phyloP scores from a whole-genome alignment of 2,797 vertebrate genomes.

The Crenichthys baileyi region DNA sequence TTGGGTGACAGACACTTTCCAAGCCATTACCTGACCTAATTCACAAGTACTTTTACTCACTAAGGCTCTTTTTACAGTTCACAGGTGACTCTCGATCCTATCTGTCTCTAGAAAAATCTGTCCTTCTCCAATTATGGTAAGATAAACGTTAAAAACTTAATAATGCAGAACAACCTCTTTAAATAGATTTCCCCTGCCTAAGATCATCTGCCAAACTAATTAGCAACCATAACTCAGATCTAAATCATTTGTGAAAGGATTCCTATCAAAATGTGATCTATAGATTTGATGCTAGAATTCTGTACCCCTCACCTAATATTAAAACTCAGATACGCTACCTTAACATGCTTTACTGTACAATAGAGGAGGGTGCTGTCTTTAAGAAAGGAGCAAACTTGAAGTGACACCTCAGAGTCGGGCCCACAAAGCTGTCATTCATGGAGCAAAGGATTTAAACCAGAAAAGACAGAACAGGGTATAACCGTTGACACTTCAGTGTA shows the following conservation, averaged over 20 bases:
- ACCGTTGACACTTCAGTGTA: background rate
- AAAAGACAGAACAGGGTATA: background rate
- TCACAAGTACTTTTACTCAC: background rate
- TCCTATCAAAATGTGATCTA: background rate
- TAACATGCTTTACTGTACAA: conserved; percentile 1
- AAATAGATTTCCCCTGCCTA: conserved; percentile 20
- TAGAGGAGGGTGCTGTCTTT: background rate
- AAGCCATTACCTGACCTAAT: conserved; percentile 1
- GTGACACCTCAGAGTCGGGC: conserved; percentile 3
- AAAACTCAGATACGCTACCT: background rate
- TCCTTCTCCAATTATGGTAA: background rate
- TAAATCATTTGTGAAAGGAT: conserved; percentile 8
- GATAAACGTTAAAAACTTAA: conserved; percentile 18
- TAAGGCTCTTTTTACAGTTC: conserved; percentile 5
- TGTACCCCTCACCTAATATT: background rate
- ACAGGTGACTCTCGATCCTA: background rate
- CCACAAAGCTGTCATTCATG: background rate
- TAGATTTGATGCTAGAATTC: background rate
- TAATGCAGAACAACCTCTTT: conserved; percentile 28
- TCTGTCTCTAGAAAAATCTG: conserved; percentile 3
- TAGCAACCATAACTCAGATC: conserved; percentile 19
- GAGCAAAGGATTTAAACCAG: background rate
- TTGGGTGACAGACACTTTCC: background rate
- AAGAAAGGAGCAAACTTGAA: background rate
- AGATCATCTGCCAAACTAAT: conserved; percentile 26